Evolutionary conservation across 92 coral and sea anemone species (phyloP).

Genomic region (Porites cylindrica): DNA sequence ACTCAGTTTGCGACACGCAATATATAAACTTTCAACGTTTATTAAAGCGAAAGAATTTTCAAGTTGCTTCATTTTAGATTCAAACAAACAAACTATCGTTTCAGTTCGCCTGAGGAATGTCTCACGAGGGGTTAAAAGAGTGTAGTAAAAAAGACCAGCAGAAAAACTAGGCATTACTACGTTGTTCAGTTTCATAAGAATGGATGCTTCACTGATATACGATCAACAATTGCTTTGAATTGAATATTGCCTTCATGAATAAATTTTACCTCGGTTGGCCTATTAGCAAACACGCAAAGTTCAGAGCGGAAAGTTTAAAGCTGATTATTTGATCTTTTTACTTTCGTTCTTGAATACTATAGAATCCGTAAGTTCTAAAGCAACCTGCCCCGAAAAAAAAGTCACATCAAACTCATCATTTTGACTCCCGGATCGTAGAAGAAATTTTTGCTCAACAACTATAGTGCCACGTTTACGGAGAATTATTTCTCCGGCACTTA

Average conservation of each 20-base stretch:
- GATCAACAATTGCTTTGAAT: neutral
- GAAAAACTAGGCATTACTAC: too few relatives aligned
- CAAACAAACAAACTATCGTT: neutral
- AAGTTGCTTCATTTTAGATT: neutral
- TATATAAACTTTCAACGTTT: neutral
- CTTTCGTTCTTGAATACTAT: neutral
- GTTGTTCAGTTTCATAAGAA: neutral
- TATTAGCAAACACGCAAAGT: neutral
- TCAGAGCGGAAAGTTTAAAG: slow-evolving; percentile 15
- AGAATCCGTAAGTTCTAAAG: neutral
- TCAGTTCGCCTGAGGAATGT: neutral
- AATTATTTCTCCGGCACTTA: too few relatives aligned
- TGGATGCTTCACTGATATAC: neutral
- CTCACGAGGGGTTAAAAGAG: neutral
- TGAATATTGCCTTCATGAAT: slow-evolving; percentile 7
- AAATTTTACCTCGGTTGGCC: neutral
- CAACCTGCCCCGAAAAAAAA: neutral
- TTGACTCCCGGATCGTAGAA: too few relatives aligned
- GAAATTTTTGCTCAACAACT: too few relatives aligned
- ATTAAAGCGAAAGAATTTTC: neutral
- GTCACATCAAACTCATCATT: too few relatives aligned
- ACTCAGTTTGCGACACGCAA: slow-evolving; percentile 1
- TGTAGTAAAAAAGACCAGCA: neutral
- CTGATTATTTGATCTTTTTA: neutral
- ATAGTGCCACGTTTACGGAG: too few relatives aligned